Percentiles rank a stretch among this genome's conserved stretches.
These are phyloP conservation scores for Ochotona princeps DNA, from an alignment of 2,113 vertebrate species.

Conservation along the genomic window DNA sequence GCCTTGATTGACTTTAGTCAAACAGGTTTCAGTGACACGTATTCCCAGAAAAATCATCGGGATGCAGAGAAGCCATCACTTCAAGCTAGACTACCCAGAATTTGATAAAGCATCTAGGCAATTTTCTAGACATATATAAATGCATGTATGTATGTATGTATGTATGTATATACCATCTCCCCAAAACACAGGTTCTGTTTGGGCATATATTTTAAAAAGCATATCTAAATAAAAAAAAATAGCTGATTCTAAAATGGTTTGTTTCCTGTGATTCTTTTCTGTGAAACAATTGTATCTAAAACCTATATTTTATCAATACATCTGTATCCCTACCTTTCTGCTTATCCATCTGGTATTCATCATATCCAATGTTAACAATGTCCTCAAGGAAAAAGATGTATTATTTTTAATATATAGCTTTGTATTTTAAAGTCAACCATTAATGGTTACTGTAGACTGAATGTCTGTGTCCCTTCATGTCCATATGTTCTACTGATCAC, in stretches of 20 bases:
- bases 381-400: neutral
- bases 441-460: neutral
- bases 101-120: neutral
- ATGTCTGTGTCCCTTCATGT: neutral
- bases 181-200: neutral
- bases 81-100: neutral
- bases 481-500: neutral
- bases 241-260: neutral
- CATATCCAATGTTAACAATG: neutral
- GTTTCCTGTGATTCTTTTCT: neutral
- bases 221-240: neutral
- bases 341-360: neutral
- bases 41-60: neutral
- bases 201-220: neutral
- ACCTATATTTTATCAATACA: neutral
- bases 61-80: neutral
- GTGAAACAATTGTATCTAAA: neutral
- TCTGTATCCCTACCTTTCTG: neutral
- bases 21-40: neutral
- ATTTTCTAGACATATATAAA: neutral
- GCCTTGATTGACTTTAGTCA: neutral
- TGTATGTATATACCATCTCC: no score
- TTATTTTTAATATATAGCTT: neutral
- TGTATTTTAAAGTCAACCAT: conserved; percentile 17
- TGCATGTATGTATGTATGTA: no score